phyloP scores from a whole-genome alignment of 2,797 vertebrate genomes.

The Podargus strigoides region DNA sequence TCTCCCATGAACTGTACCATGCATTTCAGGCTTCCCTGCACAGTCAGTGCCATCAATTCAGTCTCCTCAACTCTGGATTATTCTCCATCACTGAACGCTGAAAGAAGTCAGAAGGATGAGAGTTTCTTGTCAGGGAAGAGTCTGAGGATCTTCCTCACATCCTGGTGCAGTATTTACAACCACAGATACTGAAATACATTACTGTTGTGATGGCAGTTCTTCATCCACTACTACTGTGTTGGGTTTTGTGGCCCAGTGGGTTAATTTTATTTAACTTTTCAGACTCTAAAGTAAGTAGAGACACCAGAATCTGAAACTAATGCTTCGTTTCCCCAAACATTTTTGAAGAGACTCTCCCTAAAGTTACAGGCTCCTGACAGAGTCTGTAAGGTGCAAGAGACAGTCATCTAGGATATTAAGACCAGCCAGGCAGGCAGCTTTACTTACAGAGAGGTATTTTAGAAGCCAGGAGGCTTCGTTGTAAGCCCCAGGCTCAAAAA shows the following conservation, averaged over 20 bases:
- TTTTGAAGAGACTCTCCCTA: neutral
- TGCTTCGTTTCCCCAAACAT: neutral
- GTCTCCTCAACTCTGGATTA: neutral
- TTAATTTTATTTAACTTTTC: neutral
- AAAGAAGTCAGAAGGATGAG: neutral
- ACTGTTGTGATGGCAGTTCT: neutral
- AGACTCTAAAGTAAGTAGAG: neutral
- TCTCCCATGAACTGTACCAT: neutral
- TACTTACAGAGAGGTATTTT: neutral
- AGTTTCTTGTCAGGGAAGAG: neutral
- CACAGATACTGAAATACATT: neutral
- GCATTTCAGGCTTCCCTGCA: neutral
- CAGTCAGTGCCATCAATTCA: neutral
- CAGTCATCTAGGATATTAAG: neutral
- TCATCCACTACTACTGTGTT: neutral
- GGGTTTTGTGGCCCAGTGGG: neutral
- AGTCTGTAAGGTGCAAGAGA: neutral
- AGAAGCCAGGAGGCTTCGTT: neutral
- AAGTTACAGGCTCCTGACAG: neutral
- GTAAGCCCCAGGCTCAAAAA: neutral
- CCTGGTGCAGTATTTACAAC: neutral
- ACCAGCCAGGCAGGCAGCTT: neutral
- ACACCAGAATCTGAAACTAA: neutral
- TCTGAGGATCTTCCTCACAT: neutral
- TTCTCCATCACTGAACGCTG: neutral